Evolutionary conservation across 1,140 invertebrate species (phyloP).

Genomic region (Dreissena rostriformis): DNA sequence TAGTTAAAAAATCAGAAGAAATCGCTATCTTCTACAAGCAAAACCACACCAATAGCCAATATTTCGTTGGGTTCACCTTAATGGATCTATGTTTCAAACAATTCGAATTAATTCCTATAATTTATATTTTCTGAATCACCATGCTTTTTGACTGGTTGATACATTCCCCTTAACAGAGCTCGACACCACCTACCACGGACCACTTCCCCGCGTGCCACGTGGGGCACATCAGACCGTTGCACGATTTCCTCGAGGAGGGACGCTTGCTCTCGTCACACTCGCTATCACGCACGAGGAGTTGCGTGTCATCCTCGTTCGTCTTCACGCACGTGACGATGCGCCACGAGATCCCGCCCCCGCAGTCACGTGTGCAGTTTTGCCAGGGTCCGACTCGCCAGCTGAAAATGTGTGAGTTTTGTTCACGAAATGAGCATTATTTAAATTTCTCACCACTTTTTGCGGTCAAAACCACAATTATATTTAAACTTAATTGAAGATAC

Average conservation of each 20-base stretch:
- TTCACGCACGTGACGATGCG: slow-evolving; percentile 72
- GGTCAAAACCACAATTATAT: too few relatives aligned
- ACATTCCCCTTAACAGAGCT: not conserved
- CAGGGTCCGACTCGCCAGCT: slow-evolving; percentile 74
- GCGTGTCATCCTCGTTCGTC: slow-evolving; percentile 64
- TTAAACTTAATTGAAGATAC: too few relatives aligned
- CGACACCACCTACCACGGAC: slow-evolving; percentile 71
- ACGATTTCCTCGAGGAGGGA: slow-evolving; percentile 65
- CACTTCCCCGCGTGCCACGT: slow-evolving; percentile 77
- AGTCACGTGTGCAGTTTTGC: slow-evolving; percentile 72
- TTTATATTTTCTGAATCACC: not conserved
- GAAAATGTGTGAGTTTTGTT: too few relatives aligned
- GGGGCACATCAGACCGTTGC: slow-evolving; percentile 72
- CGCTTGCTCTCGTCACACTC: slow-evolving; percentile 60
- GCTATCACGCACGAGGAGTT: slow-evolving; percentile 65
- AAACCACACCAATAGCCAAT: too few relatives aligned
- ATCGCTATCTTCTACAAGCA: too few relatives aligned
- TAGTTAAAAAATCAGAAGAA: too few relatives aligned
- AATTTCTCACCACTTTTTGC: too few relatives aligned
- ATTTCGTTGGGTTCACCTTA: too few relatives aligned
- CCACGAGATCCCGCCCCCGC: slow-evolving; percentile 69
- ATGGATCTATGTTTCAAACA: too few relatives aligned
- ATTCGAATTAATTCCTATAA: too few relatives aligned
- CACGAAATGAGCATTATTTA: too few relatives aligned
- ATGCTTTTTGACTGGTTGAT: not conserved